phyloP scores from a whole-genome alignment of 2,113 vertebrate species.

The Murina feae region DNA sequence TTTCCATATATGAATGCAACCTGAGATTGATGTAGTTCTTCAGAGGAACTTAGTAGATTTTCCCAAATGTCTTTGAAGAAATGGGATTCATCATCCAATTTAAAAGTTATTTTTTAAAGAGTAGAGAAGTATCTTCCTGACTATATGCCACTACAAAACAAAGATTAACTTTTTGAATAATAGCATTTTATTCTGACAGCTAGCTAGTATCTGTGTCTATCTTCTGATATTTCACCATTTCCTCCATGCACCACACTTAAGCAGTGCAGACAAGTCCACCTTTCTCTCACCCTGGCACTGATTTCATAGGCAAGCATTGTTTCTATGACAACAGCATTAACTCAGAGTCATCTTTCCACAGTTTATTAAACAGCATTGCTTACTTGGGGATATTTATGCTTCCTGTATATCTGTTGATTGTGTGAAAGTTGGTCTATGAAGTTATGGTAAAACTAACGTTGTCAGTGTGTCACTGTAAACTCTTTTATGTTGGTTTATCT shows the following conservation, averaged over 20 bases:
- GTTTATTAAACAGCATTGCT: neutral
- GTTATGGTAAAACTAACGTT: neutral
- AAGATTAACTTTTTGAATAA: neutral
- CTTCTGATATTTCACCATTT: neutral
- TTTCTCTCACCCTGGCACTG: neutral
- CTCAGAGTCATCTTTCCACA: neutral
- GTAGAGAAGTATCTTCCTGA: neutral
- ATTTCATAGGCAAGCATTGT: constrained; percentile 12
- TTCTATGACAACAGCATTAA: constrained; percentile 27
- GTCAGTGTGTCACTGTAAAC: neutral
- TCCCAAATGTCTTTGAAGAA: constrained; percentile 26
- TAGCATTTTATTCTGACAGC: neutral
- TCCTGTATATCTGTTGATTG: neutral
- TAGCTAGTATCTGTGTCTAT: neutral
- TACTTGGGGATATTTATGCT: neutral
- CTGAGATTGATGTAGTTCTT: constrained; percentile 43
- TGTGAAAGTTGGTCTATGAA: neutral
- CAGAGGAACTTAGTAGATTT: neutral
- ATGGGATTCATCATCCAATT: constrained; percentile 13
- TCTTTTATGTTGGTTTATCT: neutral
- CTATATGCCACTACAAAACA: constrained; percentile 22
- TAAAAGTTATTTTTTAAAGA: constrained; percentile 14
- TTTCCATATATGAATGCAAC: neutral
- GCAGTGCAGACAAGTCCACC: neutral
- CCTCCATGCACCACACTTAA: neutral